Conservation (phyloP, 2,888 invertebrate genomes). For the Melanostoma scalare region DNA sequence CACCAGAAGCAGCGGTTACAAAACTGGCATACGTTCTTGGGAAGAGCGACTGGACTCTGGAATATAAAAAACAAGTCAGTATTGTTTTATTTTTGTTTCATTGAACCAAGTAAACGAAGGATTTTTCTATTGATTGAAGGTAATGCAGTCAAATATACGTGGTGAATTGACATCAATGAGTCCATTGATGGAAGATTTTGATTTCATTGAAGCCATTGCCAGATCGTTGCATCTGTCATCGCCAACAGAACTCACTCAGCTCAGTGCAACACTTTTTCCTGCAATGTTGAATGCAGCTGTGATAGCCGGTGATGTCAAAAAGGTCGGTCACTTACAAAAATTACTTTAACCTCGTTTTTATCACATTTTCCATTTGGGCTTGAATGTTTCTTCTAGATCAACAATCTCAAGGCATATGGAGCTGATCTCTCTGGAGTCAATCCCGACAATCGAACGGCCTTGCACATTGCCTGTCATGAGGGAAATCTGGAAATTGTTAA, state of each 20-base stretch:
- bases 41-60: slow-evolving; percentile 86
- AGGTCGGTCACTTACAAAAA: slow-evolving; percentile 79
- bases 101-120: no score
- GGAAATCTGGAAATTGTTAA: slow-evolving; percentile 88
- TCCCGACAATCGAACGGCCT: slow-evolving; percentile 89
- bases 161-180: slow-evolving; percentile 88
- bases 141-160: slow-evolving; percentile 90
- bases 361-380: not conserved
- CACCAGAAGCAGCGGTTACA: slow-evolving; percentile 95
- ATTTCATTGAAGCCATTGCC: slow-evolving; percentile 85
- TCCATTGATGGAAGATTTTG: slow-evolving; percentile 81
- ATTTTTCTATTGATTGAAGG: slow-evolving; percentile 81
- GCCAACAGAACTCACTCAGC: slow-evolving; percentile 83
- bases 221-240: slow-evolving; percentile 84
- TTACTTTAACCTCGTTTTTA: not conserved
- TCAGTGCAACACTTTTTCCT: slow-evolving; percentile 86
- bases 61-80: slow-evolving; percentile 85
- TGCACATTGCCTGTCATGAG: slow-evolving; percentile 90
- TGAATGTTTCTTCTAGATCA: slow-evolving; percentile 74
- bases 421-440: slow-evolving; percentile 89
- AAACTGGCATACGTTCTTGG: slow-evolving; percentile 95
- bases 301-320: slow-evolving; percentile 82
- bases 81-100: no score
- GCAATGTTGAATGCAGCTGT: slow-evolving; percentile 87
- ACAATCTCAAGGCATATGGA: slow-evolving; percentile 83